Evolutionary conservation across 2,797 vertebrate species (phyloP), one percentile per base, ranked within the genome.

Genomic region (Sciaenops ocellatus): DNA sequence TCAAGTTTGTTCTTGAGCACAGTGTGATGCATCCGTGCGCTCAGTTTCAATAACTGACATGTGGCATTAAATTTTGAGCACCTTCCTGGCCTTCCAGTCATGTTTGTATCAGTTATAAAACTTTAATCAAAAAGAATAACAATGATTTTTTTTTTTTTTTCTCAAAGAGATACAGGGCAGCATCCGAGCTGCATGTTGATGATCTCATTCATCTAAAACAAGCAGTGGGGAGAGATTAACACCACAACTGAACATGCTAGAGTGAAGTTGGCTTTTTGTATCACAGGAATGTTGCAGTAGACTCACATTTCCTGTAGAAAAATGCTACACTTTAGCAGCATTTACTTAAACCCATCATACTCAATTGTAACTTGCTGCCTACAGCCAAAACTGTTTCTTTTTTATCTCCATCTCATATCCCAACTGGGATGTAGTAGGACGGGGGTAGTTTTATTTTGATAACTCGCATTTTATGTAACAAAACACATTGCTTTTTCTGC

Each of bases 111-210:
- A 62, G 77, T 62, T 51, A 72, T 91, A 0, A 73, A 90, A 83
- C 10, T 83, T 87, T 84, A 69, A 92, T 89, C 82, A 90, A 80
- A 87, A 70, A 54, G 87, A 88, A 85, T 79, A 52, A 28, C 47
- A 60, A 65, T 60, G 54, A 26, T 6, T 24, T 20, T 20, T 5
- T 51, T 42, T 26, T 11, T 38, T 38, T 75, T 71, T 73, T 34
- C 73, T 64, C 24, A 64, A 46, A 56, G 75, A 72, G 26, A 54
- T 30, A 24, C 28, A 6, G 67, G 60, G 38, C 17, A 64, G 61
- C 41, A 20, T 41, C 54, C 20, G 0, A 30, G 57, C 75, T 48
- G 0, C 57, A 48, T 44, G 13, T 15, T 15, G 4, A 44, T 55
- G 20, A 28, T n/a, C 30, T 66, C 17, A 55, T 69, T 78, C 46